A percentile compares a stretch with the other conserved stretches of the same genome.
These are phyloP conservation scores for Cataglyphis cursor DNA, from an alignment of 2,888 invertebrate genomes.

Conservation along the genomic window DNA sequence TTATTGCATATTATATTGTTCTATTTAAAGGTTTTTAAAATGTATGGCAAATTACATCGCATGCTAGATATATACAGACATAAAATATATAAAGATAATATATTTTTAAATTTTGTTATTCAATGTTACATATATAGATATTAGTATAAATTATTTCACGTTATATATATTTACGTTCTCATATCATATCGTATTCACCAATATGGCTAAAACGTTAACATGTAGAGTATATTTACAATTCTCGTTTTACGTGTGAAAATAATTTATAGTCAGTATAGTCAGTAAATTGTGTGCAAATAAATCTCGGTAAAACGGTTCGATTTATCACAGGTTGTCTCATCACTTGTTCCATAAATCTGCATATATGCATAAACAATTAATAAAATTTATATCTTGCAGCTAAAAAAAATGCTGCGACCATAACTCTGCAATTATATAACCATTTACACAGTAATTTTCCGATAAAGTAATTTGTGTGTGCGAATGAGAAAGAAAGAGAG, in stretches of 20 bases:
- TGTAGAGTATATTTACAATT: constrained; percentile 43
- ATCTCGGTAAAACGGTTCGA: constrained; percentile 25
- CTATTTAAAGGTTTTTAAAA: neutral
- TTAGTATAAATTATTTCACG: neutral
- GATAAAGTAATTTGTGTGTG: neutral
- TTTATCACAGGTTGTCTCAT: constrained; percentile 33
- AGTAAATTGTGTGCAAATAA: constrained; percentile 25
- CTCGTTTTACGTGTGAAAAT: constrained; percentile 44
- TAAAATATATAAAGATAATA: neutral
- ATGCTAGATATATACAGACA: neutral
- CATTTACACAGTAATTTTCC: neutral
- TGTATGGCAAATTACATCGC: neutral
- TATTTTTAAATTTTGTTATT: constrained; percentile 11
- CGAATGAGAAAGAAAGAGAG: neutral
- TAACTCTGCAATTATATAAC: neutral
- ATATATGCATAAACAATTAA: constrained; percentile 42
- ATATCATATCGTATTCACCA: neutral
- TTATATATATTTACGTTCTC: neutral
- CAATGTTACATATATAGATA: neutral
- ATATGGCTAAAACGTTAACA: constrained; percentile 19
- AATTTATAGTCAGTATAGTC: constrained; percentile 42
- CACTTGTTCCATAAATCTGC: constrained; percentile 27
- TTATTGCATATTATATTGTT: neutral
- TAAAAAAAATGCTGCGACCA: neutral
- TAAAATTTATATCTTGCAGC: constrained; percentile 23